Conservation (phyloP, 2,888 invertebrate genomes). For the Drosophila longiperda region DNA sequence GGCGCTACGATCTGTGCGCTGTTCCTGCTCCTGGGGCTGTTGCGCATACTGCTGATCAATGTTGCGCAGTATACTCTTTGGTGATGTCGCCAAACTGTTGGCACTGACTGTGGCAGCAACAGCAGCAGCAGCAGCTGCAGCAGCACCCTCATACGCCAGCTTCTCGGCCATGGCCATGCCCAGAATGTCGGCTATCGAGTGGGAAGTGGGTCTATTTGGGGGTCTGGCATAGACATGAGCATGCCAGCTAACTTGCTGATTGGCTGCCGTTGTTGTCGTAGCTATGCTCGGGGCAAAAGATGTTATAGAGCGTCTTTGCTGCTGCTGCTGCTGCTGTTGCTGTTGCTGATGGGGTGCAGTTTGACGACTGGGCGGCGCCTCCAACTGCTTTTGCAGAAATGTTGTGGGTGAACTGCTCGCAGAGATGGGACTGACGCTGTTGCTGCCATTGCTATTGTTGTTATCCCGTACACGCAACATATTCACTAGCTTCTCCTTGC, state of each 20-base stretch:
- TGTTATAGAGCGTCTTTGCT: slow-evolving; percentile 43
- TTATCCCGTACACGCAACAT: slow-evolving; percentile 71
- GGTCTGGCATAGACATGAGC: slow-evolving; percentile 95
- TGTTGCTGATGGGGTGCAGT: slow-evolving; percentile 26
- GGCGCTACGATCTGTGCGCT: slow-evolving; percentile 72
- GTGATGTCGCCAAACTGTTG: slow-evolving; percentile 78
- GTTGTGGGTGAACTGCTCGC: slow-evolving; percentile 70
- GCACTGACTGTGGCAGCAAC: slow-evolving; percentile 29
- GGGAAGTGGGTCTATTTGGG: slow-evolving; percentile 93
- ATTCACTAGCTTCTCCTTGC: slow-evolving; percentile 76
- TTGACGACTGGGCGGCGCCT: slow-evolving; percentile 65
- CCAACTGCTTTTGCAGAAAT: slow-evolving; percentile 78
- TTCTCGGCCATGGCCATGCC: slow-evolving; percentile 85
- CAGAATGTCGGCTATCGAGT: slow-evolving; percentile 94
- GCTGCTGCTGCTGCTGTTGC: slow-evolving; percentile 45
- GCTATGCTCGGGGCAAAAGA: slow-evolving; percentile 42
- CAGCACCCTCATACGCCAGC: slow-evolving; percentile 33
- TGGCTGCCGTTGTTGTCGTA: slow-evolving; percentile 5
- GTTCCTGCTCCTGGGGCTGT: slow-evolving; percentile 74
- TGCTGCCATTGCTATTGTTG: slow-evolving; percentile 47
- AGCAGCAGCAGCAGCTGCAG: slow-evolving; percentile 18
- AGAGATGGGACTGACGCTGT: slow-evolving; percentile 51
- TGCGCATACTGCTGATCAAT: slow-evolving; percentile 82
- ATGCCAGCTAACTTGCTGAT: slow-evolving; percentile 89
- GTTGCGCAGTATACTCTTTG: slow-evolving; percentile 82